These are phyloP conservation scores for Remorina albescens DNA, from an alignment of 2,797 vertebrate genomes.

Conservation along the genomic window DNA sequence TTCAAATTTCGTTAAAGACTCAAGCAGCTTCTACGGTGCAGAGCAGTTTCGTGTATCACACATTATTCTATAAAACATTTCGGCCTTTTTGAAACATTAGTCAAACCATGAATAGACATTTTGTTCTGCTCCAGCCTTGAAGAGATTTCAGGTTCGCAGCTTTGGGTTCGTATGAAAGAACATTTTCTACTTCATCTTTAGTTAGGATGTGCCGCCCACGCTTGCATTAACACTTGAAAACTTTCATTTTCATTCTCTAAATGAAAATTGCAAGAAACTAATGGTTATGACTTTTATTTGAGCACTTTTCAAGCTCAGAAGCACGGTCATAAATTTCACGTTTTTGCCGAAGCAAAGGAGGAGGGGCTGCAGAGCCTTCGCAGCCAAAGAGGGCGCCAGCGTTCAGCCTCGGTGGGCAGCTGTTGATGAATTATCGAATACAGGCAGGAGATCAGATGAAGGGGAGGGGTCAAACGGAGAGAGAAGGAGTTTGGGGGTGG, in stretches of 20 bases:
- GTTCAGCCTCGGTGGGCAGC: conserved; percentile 19
- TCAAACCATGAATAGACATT: background rate
- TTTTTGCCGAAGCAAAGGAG: background rate
- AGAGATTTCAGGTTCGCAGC: too few species aligned
- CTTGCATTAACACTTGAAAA: background rate
- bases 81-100: too few species aligned
- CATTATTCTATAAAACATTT: background rate
- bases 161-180: background rate
- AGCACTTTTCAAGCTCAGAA: background rate
- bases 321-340: too few species aligned
- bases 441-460: background rate
- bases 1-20: conserved; percentile 7
- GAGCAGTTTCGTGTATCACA: background rate
- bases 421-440: conserved; percentile 15
- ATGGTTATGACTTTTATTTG: background rate
- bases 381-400: conserved; percentile 32
- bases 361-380: background rate
- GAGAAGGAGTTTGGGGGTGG: too few species aligned
- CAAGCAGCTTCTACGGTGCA: background rate
- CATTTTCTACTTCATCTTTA: background rate
- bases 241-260: background rate
- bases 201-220: fast-evolving
- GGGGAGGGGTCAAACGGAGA: too few species aligned
- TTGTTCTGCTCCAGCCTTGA: background rate
- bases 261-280: background rate